Evolutionary conservation across 37 sponge, comb jelly and placozoan species (phyloP), one percentile per base, ranked within the genome.

Genomic region (Mnemiopsis leidyi): DNA sequence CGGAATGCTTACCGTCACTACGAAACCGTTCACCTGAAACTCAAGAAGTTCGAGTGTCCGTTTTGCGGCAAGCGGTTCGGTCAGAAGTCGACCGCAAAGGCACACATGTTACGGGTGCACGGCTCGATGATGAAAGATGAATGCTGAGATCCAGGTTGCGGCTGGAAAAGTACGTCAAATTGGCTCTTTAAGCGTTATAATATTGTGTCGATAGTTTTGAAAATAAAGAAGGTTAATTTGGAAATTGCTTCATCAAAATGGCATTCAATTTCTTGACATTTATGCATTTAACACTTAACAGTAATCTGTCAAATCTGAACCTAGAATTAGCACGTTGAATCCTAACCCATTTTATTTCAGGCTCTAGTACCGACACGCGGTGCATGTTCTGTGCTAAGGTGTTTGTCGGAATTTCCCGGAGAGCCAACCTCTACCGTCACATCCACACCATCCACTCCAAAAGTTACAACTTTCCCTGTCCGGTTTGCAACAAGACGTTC

Each of bases 361-460:
- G 28, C 21, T 21, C 28, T n/a, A 25, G n/a, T 69, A n/a, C 28
- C 2, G 28, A 69, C 23, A 25, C 26, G 3, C 33, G 79, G 34
- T 85, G 90, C 35, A 7, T 3, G 25, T 85, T 39, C 24, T 85
- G 90, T 85, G 90, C 0, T 7, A 23, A 18, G 61, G 90, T 23
- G 28, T 85, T 85, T 21, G 7, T 7, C 1, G 82, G 82, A 9
- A 16, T 35, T 1, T 33, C 24, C 30, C 90, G 90, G 25, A 39
- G 7, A 20, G 30, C 40, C 0, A 85, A 85, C 61, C 39, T 85
- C 20, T 36, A 38, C 9, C 90, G 90, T 38, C 90, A 85, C 90
- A 85, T 85, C 90, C 28, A 21, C 25, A 85, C 90, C 25, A 85
- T 85, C 25, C 90, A 85, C 61, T 33, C 36, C 61, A 38, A 85